Conservation (phyloP, 2,888 invertebrate genomes). For the Ptilodon capucinus region DNA sequence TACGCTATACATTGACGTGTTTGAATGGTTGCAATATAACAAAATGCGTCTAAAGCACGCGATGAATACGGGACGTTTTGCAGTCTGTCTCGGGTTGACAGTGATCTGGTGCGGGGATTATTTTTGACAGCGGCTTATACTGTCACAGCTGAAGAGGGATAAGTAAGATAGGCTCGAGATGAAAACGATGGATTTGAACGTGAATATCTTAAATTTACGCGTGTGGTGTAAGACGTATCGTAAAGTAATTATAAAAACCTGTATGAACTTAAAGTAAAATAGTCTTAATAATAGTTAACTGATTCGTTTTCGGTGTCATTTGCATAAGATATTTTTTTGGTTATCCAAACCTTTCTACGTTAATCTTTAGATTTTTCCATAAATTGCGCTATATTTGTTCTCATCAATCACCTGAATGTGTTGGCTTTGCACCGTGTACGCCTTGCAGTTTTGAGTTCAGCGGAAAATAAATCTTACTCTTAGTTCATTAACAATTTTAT, state of each 20-base stretch:
- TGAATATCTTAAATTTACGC: slow-evolving; percentile 6
- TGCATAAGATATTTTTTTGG: no score
- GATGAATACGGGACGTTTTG: slow-evolving; percentile 17
- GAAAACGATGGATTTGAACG: slow-evolving; percentile 12
- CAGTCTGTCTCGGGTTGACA: slow-evolving; percentile 10
- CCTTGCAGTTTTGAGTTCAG: neutral
- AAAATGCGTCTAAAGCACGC: slow-evolving; percentile 10
- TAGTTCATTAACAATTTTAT: neutral
- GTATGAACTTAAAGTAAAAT: no score
- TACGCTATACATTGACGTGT: slow-evolving; percentile 21
- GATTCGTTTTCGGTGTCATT: no score
- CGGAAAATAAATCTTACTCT: neutral
- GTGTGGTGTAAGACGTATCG: neutral
- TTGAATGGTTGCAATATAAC: slow-evolving; percentile 9
- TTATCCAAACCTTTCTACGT: neutral
- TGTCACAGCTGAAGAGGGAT: slow-evolving; percentile 21
- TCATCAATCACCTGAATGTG: neutral
- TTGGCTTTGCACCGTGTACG: neutral
- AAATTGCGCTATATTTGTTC: neutral
- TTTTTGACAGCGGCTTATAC: slow-evolving; percentile 29
- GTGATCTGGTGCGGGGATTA: slow-evolving; percentile 16
- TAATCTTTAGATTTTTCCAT: neutral
- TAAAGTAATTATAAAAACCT: neutral
- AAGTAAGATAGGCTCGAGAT: slow-evolving; percentile 16
- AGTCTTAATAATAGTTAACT: no score